A percentile compares a stretch with the other conserved stretches of the same genome.
phyloP scores from a whole-genome alignment of 2,113 vertebrate species.

The Poecile atricapillus region DNA sequence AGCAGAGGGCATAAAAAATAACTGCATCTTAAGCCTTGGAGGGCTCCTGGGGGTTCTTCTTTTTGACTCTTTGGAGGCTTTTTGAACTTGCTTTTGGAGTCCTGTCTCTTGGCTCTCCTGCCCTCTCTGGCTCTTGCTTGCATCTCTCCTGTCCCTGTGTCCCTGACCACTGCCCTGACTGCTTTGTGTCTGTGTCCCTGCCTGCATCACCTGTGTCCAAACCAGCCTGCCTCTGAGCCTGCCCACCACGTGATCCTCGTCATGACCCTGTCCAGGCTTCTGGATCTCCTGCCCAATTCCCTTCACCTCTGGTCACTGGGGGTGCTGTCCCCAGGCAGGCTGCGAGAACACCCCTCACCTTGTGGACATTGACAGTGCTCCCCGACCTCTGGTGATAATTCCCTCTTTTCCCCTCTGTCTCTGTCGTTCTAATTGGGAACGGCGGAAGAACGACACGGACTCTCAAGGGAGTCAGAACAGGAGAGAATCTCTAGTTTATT shows the following conservation, averaged over 20 bases:
- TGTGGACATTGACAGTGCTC: accelerated
- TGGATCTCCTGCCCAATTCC: neutral
- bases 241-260: accelerated
- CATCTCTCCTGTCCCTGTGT: neutral
- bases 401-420: neutral
- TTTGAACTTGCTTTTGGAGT: neutral
- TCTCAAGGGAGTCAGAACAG: too few species aligned
- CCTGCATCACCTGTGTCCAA: neutral
- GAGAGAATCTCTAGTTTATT: too few species aligned
- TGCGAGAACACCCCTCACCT: accelerated
- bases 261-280: accelerated
- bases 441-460: too few species aligned
- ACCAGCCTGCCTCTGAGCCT: neutral
- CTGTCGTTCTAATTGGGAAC: too few species aligned
- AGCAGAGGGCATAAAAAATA: neutral
- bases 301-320: accelerated
- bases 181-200: too few species aligned
- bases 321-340: neutral
- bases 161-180: too few species aligned
- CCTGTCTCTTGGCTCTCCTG: neutral
- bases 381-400: accelerated
- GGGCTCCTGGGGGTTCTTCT: neutral
- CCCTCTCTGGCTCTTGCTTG: neutral
- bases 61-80: neutral
- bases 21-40: too few species aligned